Conservation (phyloP, 2,797 vertebrate species). For the Chloroceryle inda region DNA sequence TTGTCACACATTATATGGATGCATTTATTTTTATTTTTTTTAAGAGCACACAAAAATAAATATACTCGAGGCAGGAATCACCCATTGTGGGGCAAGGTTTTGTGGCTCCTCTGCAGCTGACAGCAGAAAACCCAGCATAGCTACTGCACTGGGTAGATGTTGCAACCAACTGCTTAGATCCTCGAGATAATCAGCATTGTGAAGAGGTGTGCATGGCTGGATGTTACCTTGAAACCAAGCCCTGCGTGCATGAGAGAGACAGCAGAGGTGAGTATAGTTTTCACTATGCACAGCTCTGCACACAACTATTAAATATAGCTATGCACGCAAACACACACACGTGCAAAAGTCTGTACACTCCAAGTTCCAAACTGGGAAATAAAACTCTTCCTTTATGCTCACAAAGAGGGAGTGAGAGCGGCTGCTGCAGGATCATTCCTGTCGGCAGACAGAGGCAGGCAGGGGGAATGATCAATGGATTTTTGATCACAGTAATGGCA, state of each 20-base stretch:
- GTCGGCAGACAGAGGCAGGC: constrained; percentile 1
- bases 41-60: not conserved
- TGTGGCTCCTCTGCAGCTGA: not conserved
- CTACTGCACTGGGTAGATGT: not conserved
- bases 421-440: not conserved
- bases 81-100: not conserved
- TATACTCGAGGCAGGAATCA: not conserved
- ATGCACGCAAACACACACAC: fast-evolving
- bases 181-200: not conserved
- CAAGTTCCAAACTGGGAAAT: not conserved
- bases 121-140: not conserved
- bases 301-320: not conserved
- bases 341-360: not conserved
- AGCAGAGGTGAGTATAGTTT: not conserved
- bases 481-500: not conserved
- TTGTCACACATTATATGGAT: not conserved
- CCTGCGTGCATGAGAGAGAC: not conserved
- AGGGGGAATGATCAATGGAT: constrained; percentile 17
- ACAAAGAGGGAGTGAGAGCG: not conserved
- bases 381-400: not conserved
- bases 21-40: not conserved
- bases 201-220: not conserved
- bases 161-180: not conserved
- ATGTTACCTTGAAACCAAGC: not conserved
- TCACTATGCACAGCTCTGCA: not conserved